A percentile compares a stretch with the other conserved stretches of the same genome.
Evolutionary conservation across 2,888 invertebrate genomes (phyloP).

Genomic region (Xiphydria camelus): DNA sequence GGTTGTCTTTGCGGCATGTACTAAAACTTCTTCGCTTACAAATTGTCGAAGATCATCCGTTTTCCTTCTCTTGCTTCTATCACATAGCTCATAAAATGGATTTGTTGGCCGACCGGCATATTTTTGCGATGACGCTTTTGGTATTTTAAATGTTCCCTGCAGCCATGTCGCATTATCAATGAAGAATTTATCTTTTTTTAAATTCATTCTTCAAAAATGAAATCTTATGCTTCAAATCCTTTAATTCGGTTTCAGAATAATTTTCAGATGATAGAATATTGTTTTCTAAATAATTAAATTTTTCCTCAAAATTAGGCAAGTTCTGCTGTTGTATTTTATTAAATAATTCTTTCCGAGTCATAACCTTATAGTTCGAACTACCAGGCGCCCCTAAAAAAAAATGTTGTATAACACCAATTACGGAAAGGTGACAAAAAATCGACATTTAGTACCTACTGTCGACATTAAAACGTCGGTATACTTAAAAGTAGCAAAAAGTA

Average conservation of each 20-base stretch:
- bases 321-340: constrained; percentile 21
- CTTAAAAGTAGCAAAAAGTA: too few relatives aligned
- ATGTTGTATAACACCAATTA: too few relatives aligned
- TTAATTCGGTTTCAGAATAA: background rate
- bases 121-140: background rate
- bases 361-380: too few relatives aligned
- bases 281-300: constrained; percentile 17
- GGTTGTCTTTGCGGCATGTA: background rate
- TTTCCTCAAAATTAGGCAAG: constrained; percentile 18
- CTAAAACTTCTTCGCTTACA: too few relatives aligned
- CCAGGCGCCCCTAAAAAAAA: too few relatives aligned
- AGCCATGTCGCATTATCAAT: background rate
- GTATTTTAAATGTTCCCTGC: background rate
- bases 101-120: background rate
- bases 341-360: constrained; percentile 18
- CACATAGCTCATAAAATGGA: background rate
- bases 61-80: background rate
- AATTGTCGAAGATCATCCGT: too few relatives aligned
- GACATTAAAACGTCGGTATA: too few relatives aligned
- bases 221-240: background rate
- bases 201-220: background rate
- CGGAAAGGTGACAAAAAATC: too few relatives aligned
- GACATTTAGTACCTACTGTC: too few relatives aligned
- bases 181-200: background rate
- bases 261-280: background rate